Conservation (phyloP, 2,113 vertebrate species). For the Capreolus pygargus region DNA sequence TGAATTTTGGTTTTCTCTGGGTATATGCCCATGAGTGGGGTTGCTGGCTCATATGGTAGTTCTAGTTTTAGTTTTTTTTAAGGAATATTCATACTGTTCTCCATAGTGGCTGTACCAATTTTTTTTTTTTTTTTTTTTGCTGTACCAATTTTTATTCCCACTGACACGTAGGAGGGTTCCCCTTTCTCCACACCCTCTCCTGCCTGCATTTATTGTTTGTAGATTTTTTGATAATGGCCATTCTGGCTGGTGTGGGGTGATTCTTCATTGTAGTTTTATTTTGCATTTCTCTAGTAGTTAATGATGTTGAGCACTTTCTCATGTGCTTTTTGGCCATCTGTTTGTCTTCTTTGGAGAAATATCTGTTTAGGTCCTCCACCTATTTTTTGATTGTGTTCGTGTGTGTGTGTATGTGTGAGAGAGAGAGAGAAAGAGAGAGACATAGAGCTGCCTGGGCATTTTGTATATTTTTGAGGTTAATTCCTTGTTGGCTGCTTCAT, state of each 20-base stretch:
- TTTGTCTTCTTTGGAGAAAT: background rate
- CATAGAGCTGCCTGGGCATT: background rate
- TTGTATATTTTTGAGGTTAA: background rate
- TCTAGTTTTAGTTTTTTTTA: background rate
- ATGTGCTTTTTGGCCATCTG: background rate
- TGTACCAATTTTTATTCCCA: background rate
- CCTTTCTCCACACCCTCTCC: background rate
- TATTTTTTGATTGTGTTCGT: background rate
- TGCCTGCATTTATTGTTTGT: background rate
- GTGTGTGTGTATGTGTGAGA: background rate
- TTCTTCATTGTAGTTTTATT: background rate
- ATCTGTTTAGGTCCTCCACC: background rate
- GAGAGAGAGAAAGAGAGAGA: background rate
- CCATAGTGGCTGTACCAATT: background rate
- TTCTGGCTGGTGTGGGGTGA: background rate
- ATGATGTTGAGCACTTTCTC: background rate
- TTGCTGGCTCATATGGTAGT: background rate
- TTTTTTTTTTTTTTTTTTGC: background rate
- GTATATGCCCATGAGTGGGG: background rate
- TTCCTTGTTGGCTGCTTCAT: background rate
- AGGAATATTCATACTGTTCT: background rate
- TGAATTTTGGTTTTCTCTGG: background rate
- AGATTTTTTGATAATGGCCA: background rate
- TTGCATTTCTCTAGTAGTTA: background rate
- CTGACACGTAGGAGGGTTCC: accelerated